A percentile compares a stretch with the other conserved stretches of the same genome.
Conservation (phyloP, 2,888 invertebrate genomes). For the Polylopha cassiicola region DNA sequence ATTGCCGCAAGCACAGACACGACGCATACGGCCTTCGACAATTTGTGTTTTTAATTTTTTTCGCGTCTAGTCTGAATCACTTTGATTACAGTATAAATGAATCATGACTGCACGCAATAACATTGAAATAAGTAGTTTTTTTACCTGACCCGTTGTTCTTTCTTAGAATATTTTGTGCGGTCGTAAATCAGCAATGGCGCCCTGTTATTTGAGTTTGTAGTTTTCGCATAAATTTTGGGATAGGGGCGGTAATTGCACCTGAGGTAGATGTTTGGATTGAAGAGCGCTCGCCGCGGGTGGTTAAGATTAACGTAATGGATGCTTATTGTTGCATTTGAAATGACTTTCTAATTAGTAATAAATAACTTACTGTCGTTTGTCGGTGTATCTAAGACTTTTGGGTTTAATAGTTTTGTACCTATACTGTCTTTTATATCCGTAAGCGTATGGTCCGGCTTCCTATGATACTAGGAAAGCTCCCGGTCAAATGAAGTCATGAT, state of each 20-base stretch:
- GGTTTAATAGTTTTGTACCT: background rate
- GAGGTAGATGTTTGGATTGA: constrained; percentile 31
- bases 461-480: too few relatives aligned
- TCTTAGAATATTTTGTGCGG: constrained; percentile 60
- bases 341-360: constrained; percentile 4
- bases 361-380: background rate
- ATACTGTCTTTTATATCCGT: constrained; percentile 8
- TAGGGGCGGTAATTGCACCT: constrained; percentile 44
- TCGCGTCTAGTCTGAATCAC: constrained; percentile 71
- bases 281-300: constrained; percentile 54
- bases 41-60: constrained; percentile 65
- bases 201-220: constrained; percentile 63
- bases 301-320: constrained; percentile 25
- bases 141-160: constrained; percentile 49
- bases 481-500: too few relatives aligned
- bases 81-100: constrained; percentile 60
- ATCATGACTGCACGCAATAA: constrained; percentile 55
- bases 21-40: constrained; percentile 66
- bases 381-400: background rate
- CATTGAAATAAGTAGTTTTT: constrained; percentile 52
- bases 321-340: background rate
- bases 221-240: constrained; percentile 59
- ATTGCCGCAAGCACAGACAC: constrained; percentile 68
- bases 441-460: too few relatives aligned
- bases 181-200: constrained; percentile 71